A percentile compares a stretch with the other conserved stretches of the same genome.
Evolutionary conservation across 1,140 invertebrate genomes (phyloP).

Genomic region (Brachionus rotundiformis): DNA sequence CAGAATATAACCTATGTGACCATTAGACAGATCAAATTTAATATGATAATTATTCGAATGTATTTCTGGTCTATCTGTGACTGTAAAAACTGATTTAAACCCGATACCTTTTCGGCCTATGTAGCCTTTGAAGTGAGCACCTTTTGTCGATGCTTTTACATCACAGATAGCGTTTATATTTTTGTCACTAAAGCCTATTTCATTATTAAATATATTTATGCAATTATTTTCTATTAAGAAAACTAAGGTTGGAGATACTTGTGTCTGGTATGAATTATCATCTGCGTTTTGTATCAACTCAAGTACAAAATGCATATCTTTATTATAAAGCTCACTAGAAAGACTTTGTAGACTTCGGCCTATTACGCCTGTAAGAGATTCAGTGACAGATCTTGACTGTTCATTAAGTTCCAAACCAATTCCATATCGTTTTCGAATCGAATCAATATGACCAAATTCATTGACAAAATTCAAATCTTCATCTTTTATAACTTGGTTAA

Average conservation of each 20-base stretch:
- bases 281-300: slow-evolving; percentile 64
- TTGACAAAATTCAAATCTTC: no score
- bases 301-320: slow-evolving; percentile 64
- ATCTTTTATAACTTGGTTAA: not conserved
- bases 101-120: slow-evolving; percentile 66
- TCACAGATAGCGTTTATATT: slow-evolving; percentile 63
- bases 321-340: slow-evolving; percentile 63
- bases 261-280: slow-evolving; percentile 60
- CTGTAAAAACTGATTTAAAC: slow-evolving; percentile 64
- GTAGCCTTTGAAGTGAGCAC: slow-evolving; percentile 62
- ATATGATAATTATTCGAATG: slow-evolving; percentile 64
- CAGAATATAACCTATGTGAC: slow-evolving; percentile 62
- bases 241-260: slow-evolving; percentile 56
- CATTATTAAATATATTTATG: slow-evolving; percentile 62
- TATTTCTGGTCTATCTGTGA: slow-evolving; percentile 62
- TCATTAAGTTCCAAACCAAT: slow-evolving; percentile 53
- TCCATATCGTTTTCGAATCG: slow-evolving; percentile 54
- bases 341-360: slow-evolving; percentile 56
- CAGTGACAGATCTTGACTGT: slow-evolving; percentile 46
- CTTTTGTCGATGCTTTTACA: slow-evolving; percentile 63
- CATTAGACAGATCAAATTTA: slow-evolving; percentile 57
- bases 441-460: slow-evolving; percentile 42
- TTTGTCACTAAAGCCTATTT: slow-evolving; percentile 60
- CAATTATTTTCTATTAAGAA: slow-evolving; percentile 58
- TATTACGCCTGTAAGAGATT: slow-evolving; percentile 53